A percentile compares a stretch with the other conserved stretches of the same genome.
Evolutionary conservation across 2,888 invertebrate genomes (phyloP).

Genomic region (Epicampocera succincta): DNA sequence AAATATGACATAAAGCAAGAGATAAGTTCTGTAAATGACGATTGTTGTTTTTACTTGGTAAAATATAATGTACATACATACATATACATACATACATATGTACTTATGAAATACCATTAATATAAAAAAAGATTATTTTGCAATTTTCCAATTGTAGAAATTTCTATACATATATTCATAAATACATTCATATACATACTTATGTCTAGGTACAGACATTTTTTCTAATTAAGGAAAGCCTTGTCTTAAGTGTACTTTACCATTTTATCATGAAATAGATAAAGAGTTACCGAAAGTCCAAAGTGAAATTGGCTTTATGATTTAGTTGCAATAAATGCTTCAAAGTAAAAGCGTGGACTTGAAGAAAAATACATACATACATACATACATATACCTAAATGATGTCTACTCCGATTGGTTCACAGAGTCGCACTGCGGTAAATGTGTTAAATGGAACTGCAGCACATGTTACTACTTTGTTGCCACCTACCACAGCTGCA

Average conservation of each 20-base stretch:
- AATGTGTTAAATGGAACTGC: constrained; percentile 20
- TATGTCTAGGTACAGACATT: too few species aligned
- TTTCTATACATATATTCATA: too few species aligned
- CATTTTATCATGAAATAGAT: constrained; percentile 31
- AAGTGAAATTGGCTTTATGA: constrained; percentile 19
- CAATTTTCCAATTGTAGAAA: constrained; percentile 19
- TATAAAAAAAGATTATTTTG: constrained; percentile 38
- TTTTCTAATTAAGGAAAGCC: constrained; percentile 37
- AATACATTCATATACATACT: not conserved
- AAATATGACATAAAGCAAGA: too few species aligned
- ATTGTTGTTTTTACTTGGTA: too few species aligned
- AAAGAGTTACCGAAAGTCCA: constrained; percentile 25
- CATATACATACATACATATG: too few species aligned
- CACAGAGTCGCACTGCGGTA: not conserved
- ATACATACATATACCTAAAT: not conserved
- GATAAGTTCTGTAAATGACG: too few species aligned
- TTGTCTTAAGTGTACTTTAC: constrained; percentile 35
- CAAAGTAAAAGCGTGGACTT: constrained; percentile 36
- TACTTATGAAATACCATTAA: not conserved
- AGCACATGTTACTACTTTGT: constrained; percentile 3
- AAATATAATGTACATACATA: too few species aligned
- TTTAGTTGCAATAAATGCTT: constrained; percentile 56
- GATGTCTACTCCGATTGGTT: constrained; percentile 9
- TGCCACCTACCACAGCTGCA: constrained; percentile 10
- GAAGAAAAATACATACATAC: not conserved